Evolutionary conservation across 2,888 invertebrate genomes (phyloP), one percentile per base, ranked within the genome.

Genomic region (Chrysolina haemoptera): DNA sequence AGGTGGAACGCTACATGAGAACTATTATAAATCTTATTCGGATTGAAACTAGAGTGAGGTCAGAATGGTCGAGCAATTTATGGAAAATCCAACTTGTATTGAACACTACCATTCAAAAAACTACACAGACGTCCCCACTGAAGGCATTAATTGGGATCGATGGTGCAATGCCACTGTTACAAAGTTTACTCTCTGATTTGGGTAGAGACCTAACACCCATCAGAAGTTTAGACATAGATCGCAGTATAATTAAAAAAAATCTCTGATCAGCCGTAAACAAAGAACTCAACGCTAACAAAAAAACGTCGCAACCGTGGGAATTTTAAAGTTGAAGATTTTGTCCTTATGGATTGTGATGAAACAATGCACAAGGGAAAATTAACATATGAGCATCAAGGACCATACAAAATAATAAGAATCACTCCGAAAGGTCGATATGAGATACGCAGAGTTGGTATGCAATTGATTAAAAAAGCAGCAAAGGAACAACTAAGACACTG

Each of bases 71-170:
- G 74, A 79, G n/a, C n/a, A n/a, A n/a, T n/a, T n/a, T n/a, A n/a
- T n/a, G n/a, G n/a, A n/a, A n/a, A n/a, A n/a, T n/a, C n/a, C 77
- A 79, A 41, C 53, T 74, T 10, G 77, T 77, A 16, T 48, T 77
- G 48, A 78, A 78, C 50, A 74, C 71, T 1, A 75, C 80, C 0
- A 66, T 80, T 62, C 79, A 81, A 62, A 80, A 80, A 69, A 63
- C 78, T n/a, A 78, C 68, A 6, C 35, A 73, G 41, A 62, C 48
- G 53, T 73, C 78, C 18, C 78, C 80, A 18, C 27, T 81, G 40
- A 63, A 71, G 50, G 48, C 71, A n/a, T 27, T 78, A 27, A 59
- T 80, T 12, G 77, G 76, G 18, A 76, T 79, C 40, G 43, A 73
- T 4, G n/a, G 62, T 16, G 16, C n/a, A 8, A 48, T 16, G n/a